These are phyloP conservation scores for Vesta saturnalis DNA, from an alignment of 2,888 invertebrate species.

Conservation along the genomic window DNA sequence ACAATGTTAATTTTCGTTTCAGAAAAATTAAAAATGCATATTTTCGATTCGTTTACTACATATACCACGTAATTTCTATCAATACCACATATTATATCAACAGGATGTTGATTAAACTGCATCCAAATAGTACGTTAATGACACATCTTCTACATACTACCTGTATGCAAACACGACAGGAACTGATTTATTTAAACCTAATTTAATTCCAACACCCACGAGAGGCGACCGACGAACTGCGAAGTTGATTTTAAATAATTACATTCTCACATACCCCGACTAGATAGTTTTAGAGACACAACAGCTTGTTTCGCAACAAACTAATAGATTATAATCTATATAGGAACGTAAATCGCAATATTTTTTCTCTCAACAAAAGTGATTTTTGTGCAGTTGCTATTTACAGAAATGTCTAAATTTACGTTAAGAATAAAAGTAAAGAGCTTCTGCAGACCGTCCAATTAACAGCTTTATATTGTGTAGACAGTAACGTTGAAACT, in stretches of 20 bases:
- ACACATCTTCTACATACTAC: slow-evolving; percentile 36
- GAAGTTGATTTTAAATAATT: slow-evolving; percentile 45
- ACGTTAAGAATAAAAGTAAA: too few relatives aligned
- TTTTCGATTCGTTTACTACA: neutral
- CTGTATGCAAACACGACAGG: slow-evolving; percentile 40
- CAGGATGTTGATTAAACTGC: neutral
- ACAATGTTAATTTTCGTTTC: neutral
- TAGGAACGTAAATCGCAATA: too few relatives aligned
- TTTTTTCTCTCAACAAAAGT: too few relatives aligned
- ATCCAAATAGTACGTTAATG: slow-evolving; percentile 44
- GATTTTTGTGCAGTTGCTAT: too few relatives aligned
- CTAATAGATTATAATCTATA: too few relatives aligned
- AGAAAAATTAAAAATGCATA: neutral
- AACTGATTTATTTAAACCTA: slow-evolving; percentile 46
- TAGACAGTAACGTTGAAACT: too few relatives aligned
- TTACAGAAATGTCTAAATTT: too few relatives aligned
- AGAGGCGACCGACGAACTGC: slow-evolving; percentile 44
- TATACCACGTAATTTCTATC: neutral
- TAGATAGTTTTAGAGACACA: slow-evolving; percentile 35
- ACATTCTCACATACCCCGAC: slow-evolving; percentile 21
- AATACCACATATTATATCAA: neutral
- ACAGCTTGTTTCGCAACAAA: too few relatives aligned
- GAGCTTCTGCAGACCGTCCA: too few relatives aligned
- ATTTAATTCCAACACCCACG: slow-evolving; percentile 46
- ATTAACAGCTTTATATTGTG: too few relatives aligned